Conservation (phyloP, 1,140 invertebrate species). For the Euura lappo region DNA sequence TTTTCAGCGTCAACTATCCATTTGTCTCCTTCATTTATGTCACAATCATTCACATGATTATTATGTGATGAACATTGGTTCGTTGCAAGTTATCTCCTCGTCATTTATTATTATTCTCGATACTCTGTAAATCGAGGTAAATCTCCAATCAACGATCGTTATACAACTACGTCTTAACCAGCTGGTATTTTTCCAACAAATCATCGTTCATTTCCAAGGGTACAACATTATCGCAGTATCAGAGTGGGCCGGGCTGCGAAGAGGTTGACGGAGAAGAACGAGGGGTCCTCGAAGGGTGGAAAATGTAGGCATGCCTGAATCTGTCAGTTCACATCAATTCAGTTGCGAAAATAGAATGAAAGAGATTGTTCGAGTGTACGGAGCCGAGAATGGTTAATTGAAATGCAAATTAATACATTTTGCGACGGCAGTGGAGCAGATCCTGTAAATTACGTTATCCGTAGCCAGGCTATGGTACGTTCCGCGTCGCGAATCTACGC, state of each 20-base stretch:
- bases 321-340: constrained; percentile 12
- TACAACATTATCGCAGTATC: background rate
- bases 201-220: background rate
- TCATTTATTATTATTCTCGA: no score
- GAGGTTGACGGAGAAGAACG: constrained; percentile 10
- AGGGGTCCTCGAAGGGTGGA: constrained; percentile 7
- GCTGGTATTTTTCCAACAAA: background rate
- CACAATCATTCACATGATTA: no score
- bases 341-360: background rate
- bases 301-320: constrained; percentile 6
- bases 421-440: background rate
- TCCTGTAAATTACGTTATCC: background rate
- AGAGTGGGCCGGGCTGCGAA: constrained; percentile 1
- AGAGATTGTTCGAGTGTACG: constrained; percentile 12
- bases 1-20: no score
- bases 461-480: background rate
- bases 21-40: no score
- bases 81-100: no score
- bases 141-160: no score
- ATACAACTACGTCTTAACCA: no score
- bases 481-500: background rate
- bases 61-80: no score
- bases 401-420: constrained; percentile 9
- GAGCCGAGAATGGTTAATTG: background rate
- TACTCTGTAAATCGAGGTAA: no score